Percentiles rank a stretch among this genome's conserved stretches.
These are phyloP conservation scores for Syrphus vitripennis DNA, from an alignment of 2,888 invertebrate genomes.

Conservation along the genomic window DNA sequence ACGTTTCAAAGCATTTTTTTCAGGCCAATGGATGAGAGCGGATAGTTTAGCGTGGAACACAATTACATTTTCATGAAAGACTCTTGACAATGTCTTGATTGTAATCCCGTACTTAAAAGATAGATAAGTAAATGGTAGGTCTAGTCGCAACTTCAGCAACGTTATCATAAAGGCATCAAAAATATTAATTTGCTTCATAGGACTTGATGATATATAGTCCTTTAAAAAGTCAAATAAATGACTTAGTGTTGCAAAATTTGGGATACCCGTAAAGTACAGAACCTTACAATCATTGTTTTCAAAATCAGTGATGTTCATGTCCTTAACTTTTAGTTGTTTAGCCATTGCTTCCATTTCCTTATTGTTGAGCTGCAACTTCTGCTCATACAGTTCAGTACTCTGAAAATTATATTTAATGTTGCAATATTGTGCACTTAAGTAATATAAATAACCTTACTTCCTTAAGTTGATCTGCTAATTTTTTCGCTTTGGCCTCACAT, in stretches of 20 bases:
- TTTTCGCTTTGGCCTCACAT: not conserved
- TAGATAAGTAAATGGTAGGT: constrained; percentile 12
- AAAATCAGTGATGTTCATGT: too few species aligned
- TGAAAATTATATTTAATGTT: not conserved
- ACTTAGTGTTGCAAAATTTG: not conserved
- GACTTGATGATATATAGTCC: not conserved
- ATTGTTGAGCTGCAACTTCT: not conserved
- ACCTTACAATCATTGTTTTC: too few species aligned
- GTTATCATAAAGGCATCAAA: constrained; percentile 14
- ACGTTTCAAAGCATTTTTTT: not conserved
- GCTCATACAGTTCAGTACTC: not conserved
- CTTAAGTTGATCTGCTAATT: not conserved
- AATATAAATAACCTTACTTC: not conserved
- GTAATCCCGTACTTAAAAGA: not conserved
- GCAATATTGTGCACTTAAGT: not conserved
- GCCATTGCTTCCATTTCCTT: not conserved
- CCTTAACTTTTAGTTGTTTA: too few species aligned
- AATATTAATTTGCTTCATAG: not conserved
- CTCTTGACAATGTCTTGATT: not conserved
- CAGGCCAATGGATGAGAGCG: not conserved
- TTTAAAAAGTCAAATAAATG: not conserved
- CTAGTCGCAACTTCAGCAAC: constrained; percentile 4
- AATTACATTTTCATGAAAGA: constrained; percentile 1
- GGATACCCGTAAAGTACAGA: too few species aligned
- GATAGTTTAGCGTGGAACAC: not conserved